These are phyloP conservation scores for Apostichopus japonicus DNA, from an alignment of 35 echinoderm and acorn worm species.

Conservation along the genomic window DNA sequence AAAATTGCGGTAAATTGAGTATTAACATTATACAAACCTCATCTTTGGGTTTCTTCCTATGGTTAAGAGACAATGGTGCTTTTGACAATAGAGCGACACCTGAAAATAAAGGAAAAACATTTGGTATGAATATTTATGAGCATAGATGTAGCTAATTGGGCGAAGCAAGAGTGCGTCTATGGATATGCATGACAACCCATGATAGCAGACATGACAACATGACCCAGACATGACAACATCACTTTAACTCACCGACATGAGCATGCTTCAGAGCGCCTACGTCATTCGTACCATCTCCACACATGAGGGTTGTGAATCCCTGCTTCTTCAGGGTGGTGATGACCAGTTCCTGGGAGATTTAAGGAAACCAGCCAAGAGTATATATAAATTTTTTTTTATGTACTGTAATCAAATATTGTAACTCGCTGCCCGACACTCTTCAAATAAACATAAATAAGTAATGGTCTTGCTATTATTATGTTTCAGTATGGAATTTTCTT, in stretches of 20 bases:
- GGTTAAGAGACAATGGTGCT: slow-evolving; percentile 56
- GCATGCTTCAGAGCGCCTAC: slow-evolving; percentile 96
- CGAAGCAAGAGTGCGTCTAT: no score
- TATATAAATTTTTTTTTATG: background rate
- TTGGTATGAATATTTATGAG: no score
- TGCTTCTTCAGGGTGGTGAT: slow-evolving; percentile 90
- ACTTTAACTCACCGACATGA: slow-evolving; percentile 81
- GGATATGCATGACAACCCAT: no score
- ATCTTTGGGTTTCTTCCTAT: slow-evolving; percentile 71
- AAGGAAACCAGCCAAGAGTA: background rate
- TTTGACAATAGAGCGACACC: slow-evolving; percentile 91
- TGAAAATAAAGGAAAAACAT: slow-evolving; percentile 45
- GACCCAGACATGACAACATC: no score
- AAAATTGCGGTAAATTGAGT: no score
- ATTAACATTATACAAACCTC: slow-evolving; percentile 50
- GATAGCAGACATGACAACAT: no score
- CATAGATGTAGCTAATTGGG: no score
- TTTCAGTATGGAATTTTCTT: background rate
- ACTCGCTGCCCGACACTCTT: background rate
- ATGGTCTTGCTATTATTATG: background rate
- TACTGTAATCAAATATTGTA: background rate
- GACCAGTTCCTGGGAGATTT: slow-evolving; percentile 78
- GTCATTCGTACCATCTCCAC: slow-evolving; percentile 98
- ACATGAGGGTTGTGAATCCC: slow-evolving; percentile 94
- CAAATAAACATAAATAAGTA: background rate